Evolutionary conservation across 2,888 invertebrate species (phyloP), one percentile per base, ranked within the genome.

Genomic region (Amorpha juglandis): DNA sequence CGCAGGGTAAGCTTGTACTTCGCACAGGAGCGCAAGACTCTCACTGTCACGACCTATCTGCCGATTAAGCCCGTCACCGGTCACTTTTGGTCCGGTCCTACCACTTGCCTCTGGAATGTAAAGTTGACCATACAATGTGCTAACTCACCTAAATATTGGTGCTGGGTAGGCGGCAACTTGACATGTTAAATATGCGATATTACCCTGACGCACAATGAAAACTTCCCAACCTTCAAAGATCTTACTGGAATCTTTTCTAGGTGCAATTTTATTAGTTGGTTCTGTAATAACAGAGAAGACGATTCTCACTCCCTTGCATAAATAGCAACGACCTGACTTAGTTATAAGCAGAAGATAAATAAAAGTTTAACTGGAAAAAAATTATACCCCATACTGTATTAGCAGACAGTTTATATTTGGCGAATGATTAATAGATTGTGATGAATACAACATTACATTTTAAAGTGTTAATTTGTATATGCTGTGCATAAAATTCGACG

Each of bases 1-100:
- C 81, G 96, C 95, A 71, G 97, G 97, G 87, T 95, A 97, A 65
- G 96, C 96, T 93, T 97, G 97, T 72, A 96, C 96, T 78, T 96
- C 96, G 86, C 97, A 97, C 78, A 96, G 94, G 76, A 96, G 94
- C 71, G 96, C 95, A 75, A 96, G 94, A 75, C 91, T 94, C 74
- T 90, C 87, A 67, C 76, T 79, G 68, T 78, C 78, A 71, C 81
- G 82, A 77, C 94, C 91, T 79, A 94, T 89, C 74, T 93, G 90
- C 73, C 95, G 94, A 84, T 95, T 95, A 74, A 95, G 91, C 68
- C 95, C 94, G 84, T 94, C 94, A 71, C 94, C 95, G 74, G 95
- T 94, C 79, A 96, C 91, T 83, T 95, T 95, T 64, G 96, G 96
- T 65, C 94, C 94, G 74, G 96, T 95, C 82, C 95, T 96, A 88